phyloP scores from a whole-genome alignment of 1,140 invertebrate species.

The Acromyrmex charruanus region DNA sequence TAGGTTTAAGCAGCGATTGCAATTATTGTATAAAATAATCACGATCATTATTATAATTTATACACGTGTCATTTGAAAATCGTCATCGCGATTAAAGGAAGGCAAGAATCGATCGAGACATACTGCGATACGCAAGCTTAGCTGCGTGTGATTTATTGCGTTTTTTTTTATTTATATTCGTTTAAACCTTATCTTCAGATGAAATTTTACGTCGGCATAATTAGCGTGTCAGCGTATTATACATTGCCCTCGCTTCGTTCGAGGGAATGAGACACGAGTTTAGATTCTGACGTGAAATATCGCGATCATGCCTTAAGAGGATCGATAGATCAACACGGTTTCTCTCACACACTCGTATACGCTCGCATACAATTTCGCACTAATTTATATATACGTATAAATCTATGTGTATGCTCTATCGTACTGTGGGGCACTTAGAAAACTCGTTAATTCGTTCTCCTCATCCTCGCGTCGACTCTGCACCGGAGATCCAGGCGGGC shows the following conservation, averaged over 20 bases:
- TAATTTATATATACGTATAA: slow-evolving; percentile 52
- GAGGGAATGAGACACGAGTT: not conserved
- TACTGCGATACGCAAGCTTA: not conserved
- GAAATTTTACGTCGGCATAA: slow-evolving; percentile 17
- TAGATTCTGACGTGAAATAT: slow-evolving; percentile 9
- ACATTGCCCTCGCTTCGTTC: not conserved
- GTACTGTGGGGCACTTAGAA: slow-evolving; percentile 48
- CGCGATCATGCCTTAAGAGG: not conserved
- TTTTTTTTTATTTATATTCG: slow-evolving; percentile 7
- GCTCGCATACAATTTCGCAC: slow-evolving; percentile 36
- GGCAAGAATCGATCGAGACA: not conserved
- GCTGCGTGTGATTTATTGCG: slow-evolving; percentile 21
- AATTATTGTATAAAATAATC: not conserved
- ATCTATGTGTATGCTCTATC: slow-evolving; percentile 41
- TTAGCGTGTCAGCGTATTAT: slow-evolving; percentile 15
- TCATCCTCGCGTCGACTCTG: not conserved
- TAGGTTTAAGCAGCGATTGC: not conserved
- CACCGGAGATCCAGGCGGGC: not conserved
- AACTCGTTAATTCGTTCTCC: slow-evolving; percentile 35
- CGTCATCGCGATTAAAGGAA: not conserved
- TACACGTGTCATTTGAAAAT: not conserved
- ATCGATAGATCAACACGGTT: slow-evolving; percentile 11
- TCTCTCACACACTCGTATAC: slow-evolving; percentile 33
- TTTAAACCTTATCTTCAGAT: slow-evolving; percentile 13
- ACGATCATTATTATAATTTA: not conserved